Conservation (phyloP, 2,113 vertebrate species). For the Raja brachyura region DNA sequence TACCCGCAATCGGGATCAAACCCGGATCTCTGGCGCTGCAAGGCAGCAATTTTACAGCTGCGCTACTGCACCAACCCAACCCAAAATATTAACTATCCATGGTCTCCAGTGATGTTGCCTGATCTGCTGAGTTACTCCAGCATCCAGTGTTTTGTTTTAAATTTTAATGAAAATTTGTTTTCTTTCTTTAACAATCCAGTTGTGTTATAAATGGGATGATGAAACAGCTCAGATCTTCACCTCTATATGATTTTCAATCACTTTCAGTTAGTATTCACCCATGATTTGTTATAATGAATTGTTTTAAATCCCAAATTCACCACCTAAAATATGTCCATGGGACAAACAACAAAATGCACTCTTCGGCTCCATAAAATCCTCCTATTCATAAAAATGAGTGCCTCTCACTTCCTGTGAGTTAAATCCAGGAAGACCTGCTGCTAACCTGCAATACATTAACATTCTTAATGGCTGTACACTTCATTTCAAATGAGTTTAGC, state of each 20-base stretch:
- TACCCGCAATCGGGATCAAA: too few species aligned
- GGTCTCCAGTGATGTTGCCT: too few species aligned
- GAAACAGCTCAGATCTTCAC: background rate
- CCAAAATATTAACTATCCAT: too few species aligned
- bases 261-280: background rate
- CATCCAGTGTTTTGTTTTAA: too few species aligned
- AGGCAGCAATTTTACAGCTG: too few species aligned
- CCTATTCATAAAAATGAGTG: background rate
- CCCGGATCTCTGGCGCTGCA: too few species aligned
- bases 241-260: background rate
- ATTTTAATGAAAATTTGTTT: too few species aligned
- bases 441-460: background rate
- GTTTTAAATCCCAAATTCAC: background rate
- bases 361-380: background rate
- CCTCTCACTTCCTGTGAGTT: background rate
- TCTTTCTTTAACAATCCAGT: background rate
- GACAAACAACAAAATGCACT: slow-evolving; percentile 1
- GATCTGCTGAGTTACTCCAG: too few species aligned
- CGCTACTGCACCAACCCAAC: too few species aligned
- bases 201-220: background rate
- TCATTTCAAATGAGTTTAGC: background rate
- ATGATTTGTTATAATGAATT: background rate
- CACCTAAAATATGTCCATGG: background rate
- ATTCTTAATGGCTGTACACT: background rate
- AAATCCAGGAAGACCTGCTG: background rate